phyloP scores from a whole-genome alignment of 2,113 vertebrate genomes.

The Grallaria varia region DNA sequence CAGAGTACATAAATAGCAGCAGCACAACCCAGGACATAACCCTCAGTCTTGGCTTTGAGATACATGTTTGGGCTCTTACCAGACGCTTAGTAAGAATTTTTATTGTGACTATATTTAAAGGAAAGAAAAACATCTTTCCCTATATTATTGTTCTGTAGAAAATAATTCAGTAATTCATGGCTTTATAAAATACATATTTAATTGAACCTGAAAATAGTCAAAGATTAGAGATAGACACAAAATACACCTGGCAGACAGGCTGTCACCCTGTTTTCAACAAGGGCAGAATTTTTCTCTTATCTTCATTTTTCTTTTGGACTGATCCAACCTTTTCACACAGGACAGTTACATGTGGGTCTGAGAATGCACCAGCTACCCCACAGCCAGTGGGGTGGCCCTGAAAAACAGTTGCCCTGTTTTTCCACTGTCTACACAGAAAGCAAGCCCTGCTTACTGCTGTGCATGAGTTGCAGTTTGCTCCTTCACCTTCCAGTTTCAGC shows the following conservation, averaged over 20 bases:
- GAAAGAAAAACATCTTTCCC: neutral
- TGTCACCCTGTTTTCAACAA: neutral
- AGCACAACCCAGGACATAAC: neutral
- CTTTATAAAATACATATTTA: neutral
- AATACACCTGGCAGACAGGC: neutral
- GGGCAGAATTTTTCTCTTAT: neutral
- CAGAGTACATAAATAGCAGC: neutral
- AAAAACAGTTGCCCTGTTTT: neutral
- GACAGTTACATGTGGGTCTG: neutral
- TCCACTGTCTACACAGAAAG: neutral
- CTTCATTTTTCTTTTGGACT: neutral
- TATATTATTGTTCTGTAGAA: neutral
- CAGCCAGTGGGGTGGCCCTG: too few relatives aligned
- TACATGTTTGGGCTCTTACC: neutral
- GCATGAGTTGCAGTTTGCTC: neutral
- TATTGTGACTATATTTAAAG: neutral
- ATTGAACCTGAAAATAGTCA: neutral
- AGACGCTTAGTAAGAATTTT: neutral
- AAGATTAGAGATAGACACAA: neutral
- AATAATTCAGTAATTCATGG: neutral
- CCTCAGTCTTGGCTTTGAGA: neutral
- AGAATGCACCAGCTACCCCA: neutral
- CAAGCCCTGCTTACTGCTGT: neutral
- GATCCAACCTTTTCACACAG: neutral
- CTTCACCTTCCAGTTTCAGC: neutral